phyloP scores from a whole-genome alignment of 2,888 invertebrate species.

The Himalopsyche japonica region DNA sequence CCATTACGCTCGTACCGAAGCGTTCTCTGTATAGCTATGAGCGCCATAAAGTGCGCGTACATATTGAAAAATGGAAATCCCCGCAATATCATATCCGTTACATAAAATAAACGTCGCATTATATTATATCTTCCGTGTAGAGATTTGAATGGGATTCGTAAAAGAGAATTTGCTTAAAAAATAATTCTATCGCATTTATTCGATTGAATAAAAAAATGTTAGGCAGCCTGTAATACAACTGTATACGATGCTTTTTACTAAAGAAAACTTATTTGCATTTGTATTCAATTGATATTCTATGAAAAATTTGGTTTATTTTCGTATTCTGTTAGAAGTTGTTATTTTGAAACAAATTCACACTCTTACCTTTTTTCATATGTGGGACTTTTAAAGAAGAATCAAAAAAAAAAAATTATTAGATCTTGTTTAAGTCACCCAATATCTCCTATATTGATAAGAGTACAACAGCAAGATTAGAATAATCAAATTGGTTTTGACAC shows the following conservation, averaged over 20 bases:
- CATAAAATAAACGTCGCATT: constrained; percentile 37
- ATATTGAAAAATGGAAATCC: constrained; percentile 34
- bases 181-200: not conserved
- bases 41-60: constrained; percentile 26
- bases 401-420: too few relatives aligned
- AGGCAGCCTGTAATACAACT: not conserved
- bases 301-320: not conserved
- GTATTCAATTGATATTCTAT: not conserved
- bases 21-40: not conserved
- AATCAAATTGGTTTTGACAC: too few relatives aligned
- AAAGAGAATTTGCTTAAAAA: not conserved
- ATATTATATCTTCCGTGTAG: constrained; percentile 22
- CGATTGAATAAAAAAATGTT: not conserved
- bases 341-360: too few relatives aligned
- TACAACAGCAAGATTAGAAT: too few relatives aligned
- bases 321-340: not conserved
- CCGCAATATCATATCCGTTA: constrained; percentile 24
- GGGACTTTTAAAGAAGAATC: too few relatives aligned
- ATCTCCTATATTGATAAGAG: too few relatives aligned
- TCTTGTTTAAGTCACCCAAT: too few relatives aligned
- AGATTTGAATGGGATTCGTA: constrained; percentile 31
- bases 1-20: constrained; percentile 5
- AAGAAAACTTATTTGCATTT: not conserved
- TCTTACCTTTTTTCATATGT: too few relatives aligned
- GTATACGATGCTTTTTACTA: not conserved